Base-by-base conservation (phyloP, 2,888 invertebrate species). In the Thumatha senex region DNA sequence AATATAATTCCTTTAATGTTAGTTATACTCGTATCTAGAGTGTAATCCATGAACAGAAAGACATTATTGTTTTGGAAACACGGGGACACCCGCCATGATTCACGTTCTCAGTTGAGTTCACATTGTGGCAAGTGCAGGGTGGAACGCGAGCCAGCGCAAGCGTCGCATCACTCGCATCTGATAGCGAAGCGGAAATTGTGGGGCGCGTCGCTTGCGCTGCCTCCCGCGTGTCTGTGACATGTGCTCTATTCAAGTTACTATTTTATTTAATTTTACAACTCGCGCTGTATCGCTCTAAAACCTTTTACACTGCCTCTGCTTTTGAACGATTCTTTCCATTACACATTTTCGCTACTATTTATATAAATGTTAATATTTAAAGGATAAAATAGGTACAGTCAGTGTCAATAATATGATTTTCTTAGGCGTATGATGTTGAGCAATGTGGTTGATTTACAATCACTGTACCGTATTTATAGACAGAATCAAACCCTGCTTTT, bases 101-200 rank as follows among this genome's bases (percentile, higher is more conserved):
- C 65, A 66, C 60, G 70, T 74, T 75, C 67, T 75, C 78, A 72
- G 74, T 76, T 75, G 78, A 77, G 76, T 78, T 73, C 72, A 74
- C 75, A 68, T 62, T 67, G 67, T 54, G 60, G 68, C 63, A 67
- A 61, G 61, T 66, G 64, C 66, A 40, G 58, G 58, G 56, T 47
- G 54, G 43, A 66, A 75, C 76, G 65, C 50, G 43, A 46, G 66
- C 76, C 74, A 74, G 80, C 80, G 78, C 81, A 74, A 63, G 76
- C 80, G 78, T 80, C 82, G 81, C 82, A 82, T 86, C 84, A 80
- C 78, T 80, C 82, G 81, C 82, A 82, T 86, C 84, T 82, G 88
- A 86, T 83, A 79, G 80, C 76, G 72, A 74, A 73, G 82, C 90
- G 90, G 90, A 91, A 90, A 91, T 89, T 90, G 85, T 80, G 80